Percentiles rank a stretch among this genome's conserved stretches.
These are phyloP conservation scores for Gila orcuttii DNA, from an alignment of 2,113 vertebrate genomes.

Conservation along the genomic window DNA sequence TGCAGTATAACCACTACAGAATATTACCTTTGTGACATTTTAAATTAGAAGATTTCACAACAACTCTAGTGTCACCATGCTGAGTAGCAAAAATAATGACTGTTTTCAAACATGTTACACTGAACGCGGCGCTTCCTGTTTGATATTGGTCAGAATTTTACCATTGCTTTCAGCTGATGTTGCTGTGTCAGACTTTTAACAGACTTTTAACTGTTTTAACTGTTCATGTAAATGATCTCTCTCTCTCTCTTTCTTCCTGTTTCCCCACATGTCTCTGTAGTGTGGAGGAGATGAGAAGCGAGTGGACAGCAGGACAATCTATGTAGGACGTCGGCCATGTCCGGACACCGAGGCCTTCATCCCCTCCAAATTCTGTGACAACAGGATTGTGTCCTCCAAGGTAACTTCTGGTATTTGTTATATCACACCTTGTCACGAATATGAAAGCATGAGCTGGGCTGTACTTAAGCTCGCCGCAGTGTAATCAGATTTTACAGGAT, in stretches of 20 bases:
- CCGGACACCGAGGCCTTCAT: constrained; percentile 80
- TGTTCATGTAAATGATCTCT: not conserved
- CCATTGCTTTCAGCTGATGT: not conserved
- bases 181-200: not conserved
- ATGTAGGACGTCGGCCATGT: constrained; percentile 82
- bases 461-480: not conserved
- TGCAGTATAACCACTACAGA: not conserved
- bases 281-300: constrained; percentile 89
- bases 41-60: not conserved
- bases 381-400: constrained; percentile 98
- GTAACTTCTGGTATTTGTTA: constrained; percentile 70
- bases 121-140: not conserved
- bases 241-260: not conserved
- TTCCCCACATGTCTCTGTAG: constrained; percentile 68
- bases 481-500: constrained; percentile 12
- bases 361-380: constrained; percentile 93
- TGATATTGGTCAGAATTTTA: not conserved
- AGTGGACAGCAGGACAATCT: constrained; percentile 88
- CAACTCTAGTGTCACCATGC: not conserved
- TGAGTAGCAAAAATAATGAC: not conserved
- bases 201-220: not conserved
- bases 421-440: not conserved
- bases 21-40: not conserved
- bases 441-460: not conserved
- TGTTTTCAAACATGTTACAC: not conserved